Evolutionary conservation across 2,113 vertebrate species (phyloP).

Genomic region (Thalassarche chlororhynchos): DNA sequence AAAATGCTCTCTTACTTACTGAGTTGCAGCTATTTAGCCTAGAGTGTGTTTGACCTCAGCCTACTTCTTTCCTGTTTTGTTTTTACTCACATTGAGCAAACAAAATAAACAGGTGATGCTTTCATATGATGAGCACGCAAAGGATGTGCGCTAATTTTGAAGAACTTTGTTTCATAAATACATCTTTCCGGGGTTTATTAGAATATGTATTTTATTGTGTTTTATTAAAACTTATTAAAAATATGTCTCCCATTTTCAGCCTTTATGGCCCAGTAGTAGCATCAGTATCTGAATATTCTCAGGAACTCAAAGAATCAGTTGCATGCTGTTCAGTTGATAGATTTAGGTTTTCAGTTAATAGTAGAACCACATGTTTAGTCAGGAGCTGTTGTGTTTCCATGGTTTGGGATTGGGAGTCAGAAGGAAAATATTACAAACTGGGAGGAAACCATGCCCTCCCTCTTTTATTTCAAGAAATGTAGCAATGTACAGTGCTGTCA

Average conservation of each 20-base stretch:
- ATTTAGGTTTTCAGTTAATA: not conserved
- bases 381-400: not conserved
- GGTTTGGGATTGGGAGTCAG: not conserved
- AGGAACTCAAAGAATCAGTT: not conserved
- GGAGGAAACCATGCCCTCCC: not conserved
- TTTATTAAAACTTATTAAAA: not conserved
- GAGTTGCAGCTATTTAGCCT: not conserved
- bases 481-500: not conserved
- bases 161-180: not conserved
- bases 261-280: not conserved
- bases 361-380: not conserved
- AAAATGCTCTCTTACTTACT: not conserved
- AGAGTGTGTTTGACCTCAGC: not conserved
- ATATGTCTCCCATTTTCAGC: not conserved
- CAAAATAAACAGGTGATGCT: not conserved
- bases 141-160: not conserved
- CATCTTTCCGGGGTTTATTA: not conserved
- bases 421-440: not conserved
- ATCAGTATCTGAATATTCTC: not conserved
- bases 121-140: not conserved
- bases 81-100: not conserved
- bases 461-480: not conserved
- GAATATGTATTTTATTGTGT: not conserved
- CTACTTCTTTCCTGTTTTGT: not conserved
- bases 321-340: not conserved